A percentile compares a stretch with the other conserved stretches of the same genome.
These are phyloP conservation scores for Drosophila novamexicana DNA, from an alignment of 1,140 invertebrate genomes.

Conservation along the genomic window DNA sequence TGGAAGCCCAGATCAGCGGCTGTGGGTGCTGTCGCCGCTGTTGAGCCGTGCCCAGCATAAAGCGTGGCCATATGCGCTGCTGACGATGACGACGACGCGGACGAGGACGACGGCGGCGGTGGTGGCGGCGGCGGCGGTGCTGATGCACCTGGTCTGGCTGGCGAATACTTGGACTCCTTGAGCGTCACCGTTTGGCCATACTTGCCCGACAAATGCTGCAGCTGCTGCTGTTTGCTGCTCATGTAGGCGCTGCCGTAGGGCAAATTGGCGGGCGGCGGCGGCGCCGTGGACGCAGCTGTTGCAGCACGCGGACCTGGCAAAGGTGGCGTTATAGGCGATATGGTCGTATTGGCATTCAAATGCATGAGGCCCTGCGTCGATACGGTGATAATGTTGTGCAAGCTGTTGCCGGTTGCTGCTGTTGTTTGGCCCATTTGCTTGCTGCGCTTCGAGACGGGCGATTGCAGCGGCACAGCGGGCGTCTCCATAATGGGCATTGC, in stretches of 20 bases:
- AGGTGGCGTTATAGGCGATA: slow-evolving; percentile 83
- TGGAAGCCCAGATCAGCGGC: slow-evolving; percentile 62
- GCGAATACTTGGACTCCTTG: slow-evolving; percentile 63
- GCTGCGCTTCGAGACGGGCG: slow-evolving; percentile 70
- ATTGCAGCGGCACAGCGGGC: slow-evolving; percentile 55
- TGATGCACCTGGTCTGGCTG: slow-evolving; percentile 20
- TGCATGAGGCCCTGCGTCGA: slow-evolving; percentile 82
- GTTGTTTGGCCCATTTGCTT: slow-evolving; percentile 48
- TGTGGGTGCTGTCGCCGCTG: slow-evolving; percentile 15
- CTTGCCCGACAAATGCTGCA: slow-evolving; percentile 30
- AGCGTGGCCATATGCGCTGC: slow-evolving; percentile 59
- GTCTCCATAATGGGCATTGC: slow-evolving; percentile 45
- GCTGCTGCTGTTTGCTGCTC: slow-evolving; percentile 44
- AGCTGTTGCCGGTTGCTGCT: slow-evolving; percentile 47
- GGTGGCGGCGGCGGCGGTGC: slow-evolving; percentile 64
- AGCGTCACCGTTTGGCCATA: slow-evolving; percentile 40
- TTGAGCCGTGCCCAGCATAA: slow-evolving; percentile 42
- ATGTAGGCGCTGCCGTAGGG: slow-evolving; percentile 58
- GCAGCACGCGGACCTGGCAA: slow-evolving; percentile 66
- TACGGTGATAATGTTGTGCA: slow-evolving; percentile 79
- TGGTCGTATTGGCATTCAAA: slow-evolving; percentile 78
- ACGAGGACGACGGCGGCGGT: slow-evolving; percentile 40
- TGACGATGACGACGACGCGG: slow-evolving; percentile 62
- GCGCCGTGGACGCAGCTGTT: slow-evolving; percentile 81
- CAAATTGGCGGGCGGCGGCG: slow-evolving; percentile 69